Evolutionary conservation across 2,888 invertebrate genomes (phyloP).

Genomic region (Campaea margaritaria): DNA sequence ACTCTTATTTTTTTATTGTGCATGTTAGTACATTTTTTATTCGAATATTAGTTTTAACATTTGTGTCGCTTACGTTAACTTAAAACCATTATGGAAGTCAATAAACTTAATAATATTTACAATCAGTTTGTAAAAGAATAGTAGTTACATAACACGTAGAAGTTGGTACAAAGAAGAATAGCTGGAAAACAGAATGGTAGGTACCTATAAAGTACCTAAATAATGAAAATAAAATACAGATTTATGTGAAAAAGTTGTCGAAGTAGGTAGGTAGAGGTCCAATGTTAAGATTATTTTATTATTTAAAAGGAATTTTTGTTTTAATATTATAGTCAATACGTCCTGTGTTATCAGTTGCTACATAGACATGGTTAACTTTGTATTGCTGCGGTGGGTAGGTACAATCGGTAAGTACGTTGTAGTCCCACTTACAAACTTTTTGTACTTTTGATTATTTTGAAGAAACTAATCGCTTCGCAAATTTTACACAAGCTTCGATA

Average conservation of each 20-base stretch:
- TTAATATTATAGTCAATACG: neutral
- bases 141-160: neutral
- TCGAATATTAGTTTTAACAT: conserved; percentile 7
- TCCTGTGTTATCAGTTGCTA: neutral
- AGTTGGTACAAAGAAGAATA: neutral
- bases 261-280: too few species aligned
- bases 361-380: conserved; percentile 27
- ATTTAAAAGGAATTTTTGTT: too few species aligned
- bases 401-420: conserved; percentile 31
- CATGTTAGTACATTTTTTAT: conserved; percentile 17
- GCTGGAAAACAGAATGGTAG: neutral
- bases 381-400: conserved; percentile 40
- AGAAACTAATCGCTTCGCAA: conserved; percentile 33
- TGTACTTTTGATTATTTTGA: conserved; percentile 36
- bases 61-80: conserved; percentile 9
- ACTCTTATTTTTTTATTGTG: conserved; percentile 19
- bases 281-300: too few species aligned
- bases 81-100: conserved; percentile 8
- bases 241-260: too few species aligned
- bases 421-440: conserved; percentile 39
- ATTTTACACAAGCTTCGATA: neutral
- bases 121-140: conserved; percentile 4
- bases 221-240: too few species aligned
- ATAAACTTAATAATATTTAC: conserved; percentile 27
- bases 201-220: neutral